phyloP scores from a whole-genome alignment of 2,113 vertebrate genomes.

The Pelobates fuscus region DNA sequence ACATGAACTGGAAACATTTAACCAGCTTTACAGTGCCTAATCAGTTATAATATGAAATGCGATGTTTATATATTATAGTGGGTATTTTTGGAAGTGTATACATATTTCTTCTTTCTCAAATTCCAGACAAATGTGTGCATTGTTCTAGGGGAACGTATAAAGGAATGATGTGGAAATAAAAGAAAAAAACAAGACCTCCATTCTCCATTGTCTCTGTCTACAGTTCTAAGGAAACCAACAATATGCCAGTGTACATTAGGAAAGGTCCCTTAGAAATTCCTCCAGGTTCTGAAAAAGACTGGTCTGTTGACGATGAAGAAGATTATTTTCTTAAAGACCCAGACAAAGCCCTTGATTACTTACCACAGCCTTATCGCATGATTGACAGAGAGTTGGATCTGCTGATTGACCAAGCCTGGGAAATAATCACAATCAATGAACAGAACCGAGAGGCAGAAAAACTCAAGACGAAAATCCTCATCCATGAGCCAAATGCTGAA shows the following conservation, averaged over 20 bases:
- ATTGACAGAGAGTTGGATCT: slow-evolving; percentile 66
- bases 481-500: slow-evolving; percentile 54
- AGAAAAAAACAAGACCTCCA: too few species aligned
- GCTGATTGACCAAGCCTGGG: slow-evolving; percentile 66
- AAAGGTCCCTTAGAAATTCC: slow-evolving; percentile 60
- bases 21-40: too few species aligned
- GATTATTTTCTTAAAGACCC: slow-evolving; percentile 62
- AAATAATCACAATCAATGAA: slow-evolving; percentile 62
- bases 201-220: background rate
- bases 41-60: too few species aligned
- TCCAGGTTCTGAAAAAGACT: slow-evolving; percentile 63
- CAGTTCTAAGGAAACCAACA: slow-evolving; percentile 15
- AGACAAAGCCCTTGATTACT: slow-evolving; percentile 44
- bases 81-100: too few species aligned
- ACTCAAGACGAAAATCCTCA: slow-evolving; percentile 38
- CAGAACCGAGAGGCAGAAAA: slow-evolving; percentile 32
- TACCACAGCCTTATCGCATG: slow-evolving; percentile 74
- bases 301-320: slow-evolving; percentile 61
- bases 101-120: too few species aligned
- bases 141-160: too few species aligned
- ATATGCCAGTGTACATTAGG: slow-evolving; percentile 44
- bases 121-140: too few species aligned
- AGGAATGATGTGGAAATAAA: too few species aligned
- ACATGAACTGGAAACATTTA: too few species aligned
- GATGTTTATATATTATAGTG: too few species aligned